These are phyloP conservation scores for Catocala nupta DNA, from an alignment of 2,888 invertebrate genomes.

Conservation along the genomic window DNA sequence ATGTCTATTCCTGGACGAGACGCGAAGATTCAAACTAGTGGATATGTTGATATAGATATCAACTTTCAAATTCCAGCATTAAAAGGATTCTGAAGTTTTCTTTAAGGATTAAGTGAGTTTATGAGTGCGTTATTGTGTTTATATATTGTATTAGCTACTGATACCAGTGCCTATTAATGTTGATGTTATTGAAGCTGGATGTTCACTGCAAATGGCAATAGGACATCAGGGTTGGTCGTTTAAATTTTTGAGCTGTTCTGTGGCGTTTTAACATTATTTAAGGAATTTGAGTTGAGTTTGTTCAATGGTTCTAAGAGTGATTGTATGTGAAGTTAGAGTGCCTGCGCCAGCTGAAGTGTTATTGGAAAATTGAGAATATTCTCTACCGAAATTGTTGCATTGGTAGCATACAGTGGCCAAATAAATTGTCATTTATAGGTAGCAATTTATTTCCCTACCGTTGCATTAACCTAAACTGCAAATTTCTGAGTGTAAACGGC, in stretches of 20 bases:
- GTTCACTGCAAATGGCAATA: background rate
- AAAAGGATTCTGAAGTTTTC: slow-evolving; percentile 39
- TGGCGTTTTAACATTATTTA: background rate
- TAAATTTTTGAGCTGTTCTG: background rate
- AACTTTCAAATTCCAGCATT: slow-evolving; percentile 42
- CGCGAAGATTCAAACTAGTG: slow-evolving; percentile 28
- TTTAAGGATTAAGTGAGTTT: slow-evolving; percentile 8
- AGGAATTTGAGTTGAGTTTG: too few species aligned
- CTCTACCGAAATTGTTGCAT: too few species aligned
- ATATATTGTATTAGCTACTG: background rate
- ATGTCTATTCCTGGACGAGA: slow-evolving; percentile 44
- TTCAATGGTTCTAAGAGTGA: too few species aligned
- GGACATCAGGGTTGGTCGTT: background rate
- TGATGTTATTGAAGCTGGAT: background rate
- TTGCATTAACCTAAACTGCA: too few species aligned
- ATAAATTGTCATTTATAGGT: too few species aligned
- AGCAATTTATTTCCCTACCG: too few species aligned
- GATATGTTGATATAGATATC: slow-evolving; percentile 33
- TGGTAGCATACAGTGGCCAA: too few species aligned
- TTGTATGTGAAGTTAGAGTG: too few species aligned
- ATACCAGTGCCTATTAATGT: background rate
- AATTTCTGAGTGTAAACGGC: too few species aligned
- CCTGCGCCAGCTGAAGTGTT: too few species aligned
- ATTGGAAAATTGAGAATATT: too few species aligned
- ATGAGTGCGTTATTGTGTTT: slow-evolving; percentile 21